phyloP scores from a whole-genome alignment of 2,888 invertebrate species.

The Zaprionus obscuricornis region DNA sequence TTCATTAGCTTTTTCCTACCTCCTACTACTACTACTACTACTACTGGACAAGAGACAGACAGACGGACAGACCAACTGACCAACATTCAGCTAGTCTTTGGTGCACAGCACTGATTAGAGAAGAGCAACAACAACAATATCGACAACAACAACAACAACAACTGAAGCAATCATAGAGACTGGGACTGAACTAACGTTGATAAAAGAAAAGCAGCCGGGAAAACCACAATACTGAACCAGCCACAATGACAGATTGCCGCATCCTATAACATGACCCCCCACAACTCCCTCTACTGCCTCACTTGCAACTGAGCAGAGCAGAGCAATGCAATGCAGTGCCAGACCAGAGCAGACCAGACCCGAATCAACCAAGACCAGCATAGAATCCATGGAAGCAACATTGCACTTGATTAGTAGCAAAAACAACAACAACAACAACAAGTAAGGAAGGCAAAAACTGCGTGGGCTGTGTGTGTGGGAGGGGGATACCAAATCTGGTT shows the following conservation, averaged over 20 bases:
- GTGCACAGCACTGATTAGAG: constrained; percentile 65
- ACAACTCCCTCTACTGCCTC: no score
- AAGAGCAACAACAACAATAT: constrained; percentile 11
- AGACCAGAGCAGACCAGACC: no score
- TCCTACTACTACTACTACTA: constrained; percentile 43
- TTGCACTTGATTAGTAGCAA: constrained; percentile 69
- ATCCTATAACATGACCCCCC: constrained; percentile 17
- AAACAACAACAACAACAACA: constrained; percentile 32
- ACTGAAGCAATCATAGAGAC: constrained; percentile 39
- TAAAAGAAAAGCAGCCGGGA: constrained; percentile 65
- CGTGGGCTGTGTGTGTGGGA: constrained; percentile 10
- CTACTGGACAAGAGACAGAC: constrained; percentile 4
- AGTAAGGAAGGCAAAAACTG: constrained; percentile 38
- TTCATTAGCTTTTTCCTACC: constrained; percentile 45
- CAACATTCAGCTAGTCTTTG: constrained; percentile 26
- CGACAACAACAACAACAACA: neutral
- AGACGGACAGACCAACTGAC: constrained; percentile 53
- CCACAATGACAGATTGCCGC: constrained; percentile 37
- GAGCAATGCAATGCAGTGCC: no score
- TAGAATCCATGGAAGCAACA: constrained; percentile 41
- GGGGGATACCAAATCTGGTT: constrained; percentile 45
- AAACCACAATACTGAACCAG: constrained; percentile 66
- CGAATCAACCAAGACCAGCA: no score
- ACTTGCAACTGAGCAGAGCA: no score
- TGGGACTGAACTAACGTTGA: constrained; percentile 55